Evolutionary conservation across 1,140 invertebrate genomes (phyloP).

Genomic region (Neodiprion fabricii): DNA sequence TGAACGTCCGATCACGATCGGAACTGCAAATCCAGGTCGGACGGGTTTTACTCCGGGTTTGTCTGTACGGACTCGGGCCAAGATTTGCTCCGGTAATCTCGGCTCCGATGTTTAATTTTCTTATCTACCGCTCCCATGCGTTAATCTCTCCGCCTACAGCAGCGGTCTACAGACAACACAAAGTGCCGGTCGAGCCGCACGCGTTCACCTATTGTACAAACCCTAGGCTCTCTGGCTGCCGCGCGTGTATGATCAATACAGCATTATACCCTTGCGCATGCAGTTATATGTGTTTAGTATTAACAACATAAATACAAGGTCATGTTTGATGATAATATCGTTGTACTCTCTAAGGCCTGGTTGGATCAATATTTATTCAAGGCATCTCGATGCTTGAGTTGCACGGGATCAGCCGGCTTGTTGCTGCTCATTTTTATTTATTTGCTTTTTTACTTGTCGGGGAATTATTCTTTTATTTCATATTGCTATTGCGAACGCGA

Average conservation of each 20-base stretch:
- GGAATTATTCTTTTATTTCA: background rate
- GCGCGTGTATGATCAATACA: background rate
- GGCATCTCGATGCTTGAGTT: background rate
- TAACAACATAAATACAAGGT: slow-evolving; percentile 2
- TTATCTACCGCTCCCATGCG: slow-evolving; percentile 6
- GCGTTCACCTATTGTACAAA: background rate
- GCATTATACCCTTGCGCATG: background rate
- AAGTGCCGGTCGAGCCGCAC: background rate
- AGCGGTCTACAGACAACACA: background rate
- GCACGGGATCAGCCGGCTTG: no score
- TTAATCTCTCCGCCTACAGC: background rate
- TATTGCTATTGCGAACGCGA: background rate
- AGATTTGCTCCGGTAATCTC: background rate
- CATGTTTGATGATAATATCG: background rate
- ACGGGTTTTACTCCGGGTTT: no score
- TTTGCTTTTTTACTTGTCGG: no score
- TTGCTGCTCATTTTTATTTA: no score
- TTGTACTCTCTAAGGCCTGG: background rate
- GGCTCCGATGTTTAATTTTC: background rate
- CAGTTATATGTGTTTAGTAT: background rate
- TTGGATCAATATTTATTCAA: background rate
- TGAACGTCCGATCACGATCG: no score
- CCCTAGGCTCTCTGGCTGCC: background rate
- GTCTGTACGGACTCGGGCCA: no score
- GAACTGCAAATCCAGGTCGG: no score